phyloP scores from a whole-genome alignment of 2,888 invertebrate species.

The Periphyllus acericola region DNA sequence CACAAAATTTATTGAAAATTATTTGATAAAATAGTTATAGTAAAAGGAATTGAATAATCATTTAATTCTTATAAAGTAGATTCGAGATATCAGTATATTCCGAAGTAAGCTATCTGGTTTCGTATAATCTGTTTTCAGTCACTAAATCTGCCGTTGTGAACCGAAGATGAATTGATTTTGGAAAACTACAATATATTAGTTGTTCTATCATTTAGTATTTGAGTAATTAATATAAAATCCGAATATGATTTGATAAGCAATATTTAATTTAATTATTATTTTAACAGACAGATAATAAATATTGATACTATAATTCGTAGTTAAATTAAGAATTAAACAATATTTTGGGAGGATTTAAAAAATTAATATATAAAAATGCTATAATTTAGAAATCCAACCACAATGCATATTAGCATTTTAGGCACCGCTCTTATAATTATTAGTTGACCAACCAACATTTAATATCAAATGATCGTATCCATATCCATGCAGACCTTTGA shows the following conservation, averaged over 20 bases:
- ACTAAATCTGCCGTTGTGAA: too few relatives aligned
- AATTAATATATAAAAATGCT: neutral
- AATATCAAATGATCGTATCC: constrained; percentile 98
- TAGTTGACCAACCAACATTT: constrained; percentile 98
- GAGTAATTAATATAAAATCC: neutral
- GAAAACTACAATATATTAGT: too few relatives aligned
- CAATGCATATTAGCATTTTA: constrained; percentile 10
- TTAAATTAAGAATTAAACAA: neutral
- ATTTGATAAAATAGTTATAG: too few relatives aligned
- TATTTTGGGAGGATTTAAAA: neutral
- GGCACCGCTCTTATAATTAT: constrained; percentile 65
- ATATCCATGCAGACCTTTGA: constrained; percentile 88
- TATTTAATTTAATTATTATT: constrained; percentile 6
- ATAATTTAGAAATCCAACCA: neutral
- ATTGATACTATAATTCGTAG: neutral
- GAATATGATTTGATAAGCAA: neutral
- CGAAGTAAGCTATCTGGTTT: too few relatives aligned
- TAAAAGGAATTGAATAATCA: too few relatives aligned
- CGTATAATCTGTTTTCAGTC: too few relatives aligned
- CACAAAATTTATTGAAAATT: too few relatives aligned
- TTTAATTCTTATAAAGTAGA: too few relatives aligned
- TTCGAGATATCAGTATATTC: too few relatives aligned
- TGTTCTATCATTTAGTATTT: too few relatives aligned
- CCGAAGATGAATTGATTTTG: too few relatives aligned
- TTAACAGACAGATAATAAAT: neutral